Base-by-base conservation (phyloP, 1,140 invertebrate species). In the Phymorhynchus buccinoides region DNA sequence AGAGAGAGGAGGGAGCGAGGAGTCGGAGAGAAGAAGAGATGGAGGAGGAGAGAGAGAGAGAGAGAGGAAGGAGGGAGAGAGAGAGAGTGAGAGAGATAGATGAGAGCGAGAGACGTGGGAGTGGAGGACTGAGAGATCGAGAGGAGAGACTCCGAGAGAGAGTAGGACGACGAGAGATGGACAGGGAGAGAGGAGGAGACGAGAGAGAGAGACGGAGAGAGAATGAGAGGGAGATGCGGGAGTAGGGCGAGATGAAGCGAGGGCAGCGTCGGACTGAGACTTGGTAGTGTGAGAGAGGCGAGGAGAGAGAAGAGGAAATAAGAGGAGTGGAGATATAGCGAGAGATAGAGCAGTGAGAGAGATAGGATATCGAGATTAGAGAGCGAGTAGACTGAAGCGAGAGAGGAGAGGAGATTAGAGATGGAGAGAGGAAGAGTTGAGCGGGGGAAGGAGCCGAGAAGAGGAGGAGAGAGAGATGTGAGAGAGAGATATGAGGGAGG, bases 281-380 rank as follows among this genome's bases (percentile, higher is more conserved):
- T n/a, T n/a, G n/a, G n/a, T n/a, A n/a, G 71, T 1, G 71, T 12
- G 71, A 39, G 71, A 73, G 71, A 73, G 71, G 75, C 1, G 37
- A 62, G 42, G 16, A 77, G 93, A 94, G 85, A 94, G 94, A 30
- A 44, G 35, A 44, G 56, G 27, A 82, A n/a, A n/a, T n/a, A 44
- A 80, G 39, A 52, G n/a, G 32, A 44, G 48, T 37, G 48, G 79
- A 80, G 79, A 80, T 37, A 80, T 7, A 52, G 42, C 30, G 80
- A 48, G 44, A n/a, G 27, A 27, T 7, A 73, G 27, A 12, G 27
- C 6, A 27, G 12, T 7, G n/a, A 37, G n/a, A 27, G 12, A 37
- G n/a, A 37, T 6, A 27, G 16, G n/a, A n/a, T n/a, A n/a, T n/a
- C n/a, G n/a, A n/a, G n/a, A n/a, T n/a, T n/a, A n/a, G n/a, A n/a